Evolutionary conservation across 2,888 invertebrate genomes (phyloP).

Genomic region (Andrena camellia): DNA sequence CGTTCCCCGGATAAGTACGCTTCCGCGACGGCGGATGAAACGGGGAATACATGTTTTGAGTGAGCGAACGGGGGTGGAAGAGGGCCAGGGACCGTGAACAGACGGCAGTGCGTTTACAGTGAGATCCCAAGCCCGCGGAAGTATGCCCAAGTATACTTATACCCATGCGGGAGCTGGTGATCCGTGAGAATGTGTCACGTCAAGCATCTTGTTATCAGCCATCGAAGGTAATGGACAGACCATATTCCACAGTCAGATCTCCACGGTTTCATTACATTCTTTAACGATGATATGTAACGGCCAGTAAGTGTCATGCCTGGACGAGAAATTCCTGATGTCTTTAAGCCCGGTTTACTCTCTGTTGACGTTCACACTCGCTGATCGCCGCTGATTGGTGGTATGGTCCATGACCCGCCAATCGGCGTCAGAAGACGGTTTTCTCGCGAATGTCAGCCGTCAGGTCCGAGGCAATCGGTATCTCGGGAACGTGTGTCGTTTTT

Average conservation of each 20-base stretch:
- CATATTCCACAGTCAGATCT: conserved; percentile 22
- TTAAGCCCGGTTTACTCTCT: conserved; percentile 69
- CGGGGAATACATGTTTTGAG: conserved; percentile 14
- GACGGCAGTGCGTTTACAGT: conserved; percentile 58
- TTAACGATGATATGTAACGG: conserved; percentile 62
- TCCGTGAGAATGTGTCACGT: conserved; percentile 66
- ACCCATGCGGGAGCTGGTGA: conserved; percentile 55
- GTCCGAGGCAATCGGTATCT: conserved; percentile 61
- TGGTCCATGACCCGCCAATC: conserved; percentile 71
- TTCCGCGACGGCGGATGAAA: conserved; percentile 11
- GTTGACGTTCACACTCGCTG: conserved; percentile 70
- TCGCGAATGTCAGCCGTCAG: conserved; percentile 71
- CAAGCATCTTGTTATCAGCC: conserved; percentile 51
- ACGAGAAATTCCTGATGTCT: conserved; percentile 67
- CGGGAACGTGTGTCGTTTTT: conserved; percentile 60
- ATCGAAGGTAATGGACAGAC: conserved; percentile 59
- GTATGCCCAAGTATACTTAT: conserved; percentile 64
- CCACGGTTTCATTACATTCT: conserved; percentile 57
- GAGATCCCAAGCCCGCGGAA: conserved; percentile 59
- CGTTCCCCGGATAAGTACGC: conserved; percentile 35
- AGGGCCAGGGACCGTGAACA: conserved; percentile 48
- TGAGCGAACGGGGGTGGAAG: conserved; percentile 24
- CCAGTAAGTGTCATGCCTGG: conserved; percentile 62
- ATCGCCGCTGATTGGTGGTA: conserved; percentile 63
- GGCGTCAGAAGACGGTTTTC: conserved; percentile 59